A percentile compares a stretch with the other conserved stretches of the same genome.
Evolutionary conservation across 2,888 invertebrate species (phyloP).

Genomic region (Hemicrepidius hirtus): DNA sequence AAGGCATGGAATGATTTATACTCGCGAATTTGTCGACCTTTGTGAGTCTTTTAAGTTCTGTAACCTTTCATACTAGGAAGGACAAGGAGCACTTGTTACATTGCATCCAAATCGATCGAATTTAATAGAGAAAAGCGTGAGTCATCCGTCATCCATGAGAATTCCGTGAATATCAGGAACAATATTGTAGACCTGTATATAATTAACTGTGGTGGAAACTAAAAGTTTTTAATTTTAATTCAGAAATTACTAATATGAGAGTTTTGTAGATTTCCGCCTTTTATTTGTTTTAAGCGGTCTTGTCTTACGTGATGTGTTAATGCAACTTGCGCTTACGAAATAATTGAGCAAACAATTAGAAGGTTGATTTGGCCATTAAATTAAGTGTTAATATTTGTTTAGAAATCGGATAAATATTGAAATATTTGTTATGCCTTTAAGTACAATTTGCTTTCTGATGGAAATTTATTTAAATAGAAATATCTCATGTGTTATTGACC

Average conservation of each 20-base stretch:
- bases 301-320: slow-evolving; percentile 27
- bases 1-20: slow-evolving; percentile 11
- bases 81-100: not conserved
- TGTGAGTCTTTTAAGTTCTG: slow-evolving; percentile 4
- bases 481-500: slow-evolving; percentile 30
- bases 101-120: not conserved
- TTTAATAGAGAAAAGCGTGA: too few relatives aligned
- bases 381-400: slow-evolving; percentile 35
- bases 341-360: slow-evolving; percentile 28
- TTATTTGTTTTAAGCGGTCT: slow-evolving; percentile 1
- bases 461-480: slow-evolving; percentile 21
- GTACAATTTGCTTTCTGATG: slow-evolving; percentile 31
- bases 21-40: slow-evolving; percentile 14
- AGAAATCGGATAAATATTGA: slow-evolving; percentile 33
- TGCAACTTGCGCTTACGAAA: slow-evolving; percentile 5
- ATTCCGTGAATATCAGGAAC: too few relatives aligned
- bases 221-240: not conserved
- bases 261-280: slow-evolving; percentile 12
- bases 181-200: too few relatives aligned
- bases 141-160: too few relatives aligned
- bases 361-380: slow-evolving; percentile 15
- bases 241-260: not conserved
- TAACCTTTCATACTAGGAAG: slow-evolving; percentile 8
- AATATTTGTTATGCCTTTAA: slow-evolving; percentile 6
- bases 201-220: not conserved